Evolutionary conservation across 2,888 invertebrate genomes (phyloP).

Genomic region (Nymphalis c-album): DNA sequence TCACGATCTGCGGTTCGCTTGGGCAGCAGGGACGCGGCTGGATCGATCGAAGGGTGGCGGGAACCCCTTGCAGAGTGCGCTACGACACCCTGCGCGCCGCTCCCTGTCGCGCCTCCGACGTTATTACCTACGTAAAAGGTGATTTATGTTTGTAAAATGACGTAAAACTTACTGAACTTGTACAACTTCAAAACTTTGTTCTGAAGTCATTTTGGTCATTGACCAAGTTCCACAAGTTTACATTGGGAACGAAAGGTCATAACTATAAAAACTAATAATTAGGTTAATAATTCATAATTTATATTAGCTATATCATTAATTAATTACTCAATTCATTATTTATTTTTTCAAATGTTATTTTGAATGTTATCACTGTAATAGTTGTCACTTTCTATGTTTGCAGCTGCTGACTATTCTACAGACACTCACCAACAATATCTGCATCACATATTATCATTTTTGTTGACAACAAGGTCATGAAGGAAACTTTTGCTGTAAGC

Average conservation of each 20-base stretch:
- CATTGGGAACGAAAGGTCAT: neutral
- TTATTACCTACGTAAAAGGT: conserved; percentile 36
- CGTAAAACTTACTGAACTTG: conserved; percentile 54
- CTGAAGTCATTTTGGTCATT: neutral
- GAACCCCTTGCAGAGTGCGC: conserved; percentile 38
- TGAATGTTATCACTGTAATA: too few species aligned
- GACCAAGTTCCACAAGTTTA: neutral
- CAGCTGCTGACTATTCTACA: too few species aligned
- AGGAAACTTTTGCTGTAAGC: too few species aligned
- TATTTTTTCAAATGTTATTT: too few species aligned
- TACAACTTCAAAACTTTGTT: conserved; percentile 55
- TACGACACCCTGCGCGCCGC: conserved; percentile 35
- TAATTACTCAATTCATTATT: too few species aligned
- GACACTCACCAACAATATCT: too few species aligned
- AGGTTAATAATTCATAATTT: too few species aligned
- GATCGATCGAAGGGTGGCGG: conserved; percentile 57
- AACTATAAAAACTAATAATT: too few species aligned
- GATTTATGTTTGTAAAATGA: conserved; percentile 44
- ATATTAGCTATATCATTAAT: too few species aligned
- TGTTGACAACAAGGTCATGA: too few species aligned
- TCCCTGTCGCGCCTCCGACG: conserved; percentile 33
- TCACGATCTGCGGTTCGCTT: conserved; percentile 41
- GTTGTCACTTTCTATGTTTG: too few species aligned
- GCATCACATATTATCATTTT: too few species aligned
- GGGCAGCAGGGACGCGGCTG: conserved; percentile 43